A percentile compares a stretch with the other conserved stretches of the same genome.
Conservation (phyloP, 2,797 vertebrate species). For the Pogoniulus pusillus region DNA sequence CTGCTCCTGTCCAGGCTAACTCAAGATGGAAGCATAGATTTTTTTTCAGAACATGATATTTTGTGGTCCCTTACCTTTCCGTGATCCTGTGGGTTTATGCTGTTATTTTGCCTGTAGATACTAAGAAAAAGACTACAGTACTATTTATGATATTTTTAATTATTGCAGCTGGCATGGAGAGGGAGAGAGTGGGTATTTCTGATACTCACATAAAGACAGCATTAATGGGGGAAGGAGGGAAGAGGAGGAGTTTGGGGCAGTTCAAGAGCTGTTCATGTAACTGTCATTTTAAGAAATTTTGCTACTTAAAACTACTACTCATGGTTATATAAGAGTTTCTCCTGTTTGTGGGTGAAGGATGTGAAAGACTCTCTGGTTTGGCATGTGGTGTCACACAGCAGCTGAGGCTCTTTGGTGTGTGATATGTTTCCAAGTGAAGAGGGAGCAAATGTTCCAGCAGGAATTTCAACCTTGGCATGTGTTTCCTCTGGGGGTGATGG, state of each 20-base stretch:
- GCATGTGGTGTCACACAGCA: constrained; percentile 7
- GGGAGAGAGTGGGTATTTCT: neutral
- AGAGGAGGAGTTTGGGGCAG: neutral
- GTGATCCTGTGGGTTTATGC: neutral
- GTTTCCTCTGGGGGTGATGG: constrained; percentile 43
- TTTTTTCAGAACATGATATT: neutral
- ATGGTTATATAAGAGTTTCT: neutral
- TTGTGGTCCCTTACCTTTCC: neutral
- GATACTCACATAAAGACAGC: neutral
- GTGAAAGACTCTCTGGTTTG: constrained; percentile 27
- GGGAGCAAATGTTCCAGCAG: constrained; percentile 19
- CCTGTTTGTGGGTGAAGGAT: constrained; percentile 20
- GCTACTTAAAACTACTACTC: neutral
- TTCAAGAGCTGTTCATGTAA: neutral
- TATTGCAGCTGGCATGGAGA: neutral
- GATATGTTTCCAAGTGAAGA: constrained; percentile 12
- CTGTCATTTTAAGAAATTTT: neutral
- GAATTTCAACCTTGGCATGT: neutral
- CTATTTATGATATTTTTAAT: neutral
- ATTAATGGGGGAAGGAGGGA: neutral
- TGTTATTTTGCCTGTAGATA: neutral
- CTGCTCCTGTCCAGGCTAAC: neutral
- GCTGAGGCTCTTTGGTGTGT: constrained; percentile 37
- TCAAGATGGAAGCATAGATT: neutral
- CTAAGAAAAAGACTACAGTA: neutral